Evolutionary conservation across 2,113 vertebrate genomes (phyloP), one percentile per base, ranked within the genome.

Genomic region (Tyrannus savana): DNA sequence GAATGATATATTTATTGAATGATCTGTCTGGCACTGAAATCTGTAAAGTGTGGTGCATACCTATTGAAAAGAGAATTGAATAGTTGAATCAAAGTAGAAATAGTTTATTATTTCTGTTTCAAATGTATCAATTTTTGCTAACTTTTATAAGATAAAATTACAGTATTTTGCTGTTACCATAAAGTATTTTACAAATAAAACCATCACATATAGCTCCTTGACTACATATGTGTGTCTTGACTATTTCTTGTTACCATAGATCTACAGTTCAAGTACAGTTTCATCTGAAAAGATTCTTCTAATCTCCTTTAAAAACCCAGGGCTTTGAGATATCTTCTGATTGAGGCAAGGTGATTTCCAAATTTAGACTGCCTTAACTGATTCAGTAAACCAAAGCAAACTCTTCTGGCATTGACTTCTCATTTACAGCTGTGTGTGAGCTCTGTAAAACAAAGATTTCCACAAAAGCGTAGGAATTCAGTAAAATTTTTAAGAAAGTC

Each of bases 151-250:
- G 83, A 89, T 58, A 41, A 66, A 72, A 56, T 73, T 69, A 50
- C 39, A 86, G 35, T 97, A 95, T 97, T 97, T 98, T 97, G 77
- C 84, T 84, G 72, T 69, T 95, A 82, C 53, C 82, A 87, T 92
- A 63, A 97, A 93, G 60, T 94, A 93, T 92, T 88, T 97, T 96
- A 86, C 68, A 86, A 96, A 96, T 95, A 96, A 96, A 97, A 83
- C n/a, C 78, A 72, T 41, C 37, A 6, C 33, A 6, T 84, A 66
- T 67, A 75, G 72, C 35, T 90, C 52, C 84, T 94, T 72, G 72
- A 84, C 60, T 86, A 25, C 30, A 1, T 87, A 18, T 1, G 2
- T 28, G 28, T 85, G 31, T 93, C 11, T 71, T 42, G 55, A 63
- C 3, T 92, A 33, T 86, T 94, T 86, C 23, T 77, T 92, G 46